A percentile compares a stretch with the other conserved stretches of the same genome.
These are phyloP conservation scores for Drosophila sordidula DNA, from an alignment of 2,888 invertebrate species.

Conservation along the genomic window DNA sequence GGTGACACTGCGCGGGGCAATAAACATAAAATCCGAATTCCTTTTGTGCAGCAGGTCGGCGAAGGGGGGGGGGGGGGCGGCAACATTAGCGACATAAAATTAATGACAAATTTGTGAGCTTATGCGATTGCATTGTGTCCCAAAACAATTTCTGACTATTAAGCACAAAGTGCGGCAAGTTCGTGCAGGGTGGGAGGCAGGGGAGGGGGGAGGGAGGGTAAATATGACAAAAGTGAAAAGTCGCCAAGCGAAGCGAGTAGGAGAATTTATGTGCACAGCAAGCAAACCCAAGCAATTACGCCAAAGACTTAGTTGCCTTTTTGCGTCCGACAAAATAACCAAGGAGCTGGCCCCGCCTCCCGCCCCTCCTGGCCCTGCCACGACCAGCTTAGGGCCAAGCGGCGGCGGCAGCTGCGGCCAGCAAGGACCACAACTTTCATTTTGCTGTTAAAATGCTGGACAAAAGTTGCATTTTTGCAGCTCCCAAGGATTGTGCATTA, in stretches of 20 bases:
- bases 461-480: conserved; percentile 63
- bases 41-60: not conserved
- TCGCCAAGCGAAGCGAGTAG: conserved; percentile 33
- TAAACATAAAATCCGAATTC: conserved; percentile 45
- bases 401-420: conserved; percentile 39
- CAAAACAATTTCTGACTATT: conserved; percentile 66
- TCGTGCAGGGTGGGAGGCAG: not conserved
- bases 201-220: conserved; percentile 1
- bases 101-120: conserved; percentile 72
- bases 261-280: conserved; percentile 51
- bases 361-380: not conserved
- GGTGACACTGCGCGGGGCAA: conserved; percentile 15
- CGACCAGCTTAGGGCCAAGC: not conserved
- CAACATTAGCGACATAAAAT: conserved; percentile 71
- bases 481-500: conserved; percentile 53
- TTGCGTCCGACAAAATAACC: conserved; percentile 35
- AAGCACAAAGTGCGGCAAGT: conserved; percentile 40
- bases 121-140: conserved; percentile 61
- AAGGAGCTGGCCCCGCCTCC: not conserved
- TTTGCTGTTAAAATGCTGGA: conserved; percentile 44
- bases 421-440: conserved; percentile 51
- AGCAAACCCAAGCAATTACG: conserved; percentile 60
- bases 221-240: conserved; percentile 66
- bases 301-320: conserved; percentile 54
- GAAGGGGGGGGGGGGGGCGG: conserved; percentile 2